phyloP scores from a whole-genome alignment of 1,140 invertebrate genomes.

The Solenopsis fugax region DNA sequence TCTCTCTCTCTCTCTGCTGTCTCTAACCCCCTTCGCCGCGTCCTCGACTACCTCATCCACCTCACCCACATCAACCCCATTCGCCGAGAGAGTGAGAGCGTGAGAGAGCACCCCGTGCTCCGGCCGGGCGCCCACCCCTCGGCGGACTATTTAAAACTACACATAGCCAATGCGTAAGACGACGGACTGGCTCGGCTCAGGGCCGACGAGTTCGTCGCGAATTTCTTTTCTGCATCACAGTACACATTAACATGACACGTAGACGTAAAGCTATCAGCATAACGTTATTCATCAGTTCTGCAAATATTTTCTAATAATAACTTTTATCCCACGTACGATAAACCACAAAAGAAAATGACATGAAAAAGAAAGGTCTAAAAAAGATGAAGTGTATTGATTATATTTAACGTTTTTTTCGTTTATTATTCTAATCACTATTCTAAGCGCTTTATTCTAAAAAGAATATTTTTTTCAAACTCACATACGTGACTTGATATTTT shows the following conservation, averaged over 20 bases:
- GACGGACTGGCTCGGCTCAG: conserved; percentile 65
- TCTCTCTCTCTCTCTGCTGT: conserved; percentile 31
- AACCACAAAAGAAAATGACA: not conserved
- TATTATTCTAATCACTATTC: not conserved
- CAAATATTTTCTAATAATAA: conserved; percentile 6
- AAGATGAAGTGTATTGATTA: not conserved
- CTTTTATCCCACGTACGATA: not conserved
- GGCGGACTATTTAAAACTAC: conserved; percentile 86
- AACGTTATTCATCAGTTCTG: not conserved
- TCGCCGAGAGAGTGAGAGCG: conserved; percentile 68
- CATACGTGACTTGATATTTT: not conserved
- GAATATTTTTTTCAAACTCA: not conserved
- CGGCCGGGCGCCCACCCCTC: conserved; percentile 75
- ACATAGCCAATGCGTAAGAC: conserved; percentile 75
- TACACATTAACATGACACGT: conserved; percentile 69
- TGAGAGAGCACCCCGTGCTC: conserved; percentile 67
- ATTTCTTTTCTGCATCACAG: conserved; percentile 21
- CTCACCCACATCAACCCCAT: conserved; percentile 80
- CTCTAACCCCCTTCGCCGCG: conserved; percentile 48
- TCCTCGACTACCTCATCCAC: conserved; percentile 76
- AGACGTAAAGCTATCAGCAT: conserved; percentile 17
- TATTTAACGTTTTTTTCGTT: not conserved
- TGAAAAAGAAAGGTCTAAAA: not conserved
- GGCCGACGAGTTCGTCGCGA: conserved; percentile 80
- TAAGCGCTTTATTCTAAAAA: not conserved